Evolutionary conservation across 2,888 invertebrate genomes (phyloP), one percentile per base, ranked within the genome.

Genomic region (Coelogynopora nodosa): DNA sequence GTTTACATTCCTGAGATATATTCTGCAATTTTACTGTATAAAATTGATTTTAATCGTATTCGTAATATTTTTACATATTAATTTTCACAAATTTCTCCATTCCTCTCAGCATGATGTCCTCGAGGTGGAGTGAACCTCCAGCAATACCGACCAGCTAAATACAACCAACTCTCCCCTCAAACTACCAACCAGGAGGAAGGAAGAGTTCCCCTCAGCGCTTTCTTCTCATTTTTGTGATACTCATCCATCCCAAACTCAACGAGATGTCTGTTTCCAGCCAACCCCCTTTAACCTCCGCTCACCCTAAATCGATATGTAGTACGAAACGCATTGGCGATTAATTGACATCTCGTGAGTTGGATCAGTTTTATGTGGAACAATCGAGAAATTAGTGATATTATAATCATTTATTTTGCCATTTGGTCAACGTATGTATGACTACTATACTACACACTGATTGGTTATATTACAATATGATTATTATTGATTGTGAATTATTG

Each of bases 201-300:
- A 23, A 23, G 74, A 74, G 74, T 74, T 5, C 23, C 23, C 23
- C 74, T 26, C 74, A 74, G 74, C 27, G 74, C 74, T 74, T 74
- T 74, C 74, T 74, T 26, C 23, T 74, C 74, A 74, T 74, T 26
- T 23, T 13, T 74, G 74, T 74, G 74, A 74, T 74, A 74, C 74
- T 74, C 74, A 74, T 74, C 23, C 74, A 74, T 49, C 49, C 18
- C 5, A 49, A 49, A 49, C 49, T 49, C 18, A 18, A 49, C 49
- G 18, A 49, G 5, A 49, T n/a, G n/a, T n/a, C n/a, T n/a, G n/a
- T n/a, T n/a, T n/a, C n/a, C n/a, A n/a, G n/a, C 5, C 18, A 49
- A 49, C 49, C 18, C 5, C 49, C 49, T 18, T 18, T 18, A 49
- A 49, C 49, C 18, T 49, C 5, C 5, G 5, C 18, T 10, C 18